phyloP scores from a whole-genome alignment of 2,113 vertebrate species.

The Telmatochromis sp. region DNA sequence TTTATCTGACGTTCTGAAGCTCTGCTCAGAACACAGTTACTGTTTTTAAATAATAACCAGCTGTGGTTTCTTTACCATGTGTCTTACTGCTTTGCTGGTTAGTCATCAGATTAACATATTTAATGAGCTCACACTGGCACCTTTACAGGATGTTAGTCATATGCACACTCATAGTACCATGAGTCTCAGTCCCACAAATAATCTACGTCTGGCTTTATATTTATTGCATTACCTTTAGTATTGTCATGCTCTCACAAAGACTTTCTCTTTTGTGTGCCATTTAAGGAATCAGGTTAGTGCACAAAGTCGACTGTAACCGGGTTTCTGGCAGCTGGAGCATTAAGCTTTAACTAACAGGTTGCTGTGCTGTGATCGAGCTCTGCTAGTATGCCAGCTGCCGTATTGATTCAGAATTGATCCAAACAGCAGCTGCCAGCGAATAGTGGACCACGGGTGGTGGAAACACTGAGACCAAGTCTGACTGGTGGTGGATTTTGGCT shows the following conservation, averaged over 20 bases:
- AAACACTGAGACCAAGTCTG: neutral
- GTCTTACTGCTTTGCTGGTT: neutral
- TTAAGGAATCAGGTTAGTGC: neutral
- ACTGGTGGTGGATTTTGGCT: neutral
- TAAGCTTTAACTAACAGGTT: constrained; percentile 18
- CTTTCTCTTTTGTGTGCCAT: neutral
- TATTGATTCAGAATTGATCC: constrained; percentile 43
- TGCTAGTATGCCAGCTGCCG: constrained; percentile 30
- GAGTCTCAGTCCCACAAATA: neutral
- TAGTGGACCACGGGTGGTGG: neutral
- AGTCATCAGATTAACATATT: neutral
- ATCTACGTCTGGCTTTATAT: neutral
- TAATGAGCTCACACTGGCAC: neutral
- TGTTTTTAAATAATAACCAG: neutral
- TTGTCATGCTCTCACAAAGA: neutral
- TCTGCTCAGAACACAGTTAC: neutral
- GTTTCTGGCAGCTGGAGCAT: neutral
- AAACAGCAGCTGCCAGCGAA: neutral
- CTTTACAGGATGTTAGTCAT: neutral
- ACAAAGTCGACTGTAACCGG: neutral
- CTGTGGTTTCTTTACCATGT: neutral
- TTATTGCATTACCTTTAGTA: neutral
- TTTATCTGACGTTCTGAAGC: neutral
- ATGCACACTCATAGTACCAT: neutral
- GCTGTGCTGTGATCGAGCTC: constrained; percentile 9